Evolutionary conservation across 2,888 invertebrate species (phyloP), one percentile per base, ranked within the genome.

Genomic region (Synergus umbraculus): DNA sequence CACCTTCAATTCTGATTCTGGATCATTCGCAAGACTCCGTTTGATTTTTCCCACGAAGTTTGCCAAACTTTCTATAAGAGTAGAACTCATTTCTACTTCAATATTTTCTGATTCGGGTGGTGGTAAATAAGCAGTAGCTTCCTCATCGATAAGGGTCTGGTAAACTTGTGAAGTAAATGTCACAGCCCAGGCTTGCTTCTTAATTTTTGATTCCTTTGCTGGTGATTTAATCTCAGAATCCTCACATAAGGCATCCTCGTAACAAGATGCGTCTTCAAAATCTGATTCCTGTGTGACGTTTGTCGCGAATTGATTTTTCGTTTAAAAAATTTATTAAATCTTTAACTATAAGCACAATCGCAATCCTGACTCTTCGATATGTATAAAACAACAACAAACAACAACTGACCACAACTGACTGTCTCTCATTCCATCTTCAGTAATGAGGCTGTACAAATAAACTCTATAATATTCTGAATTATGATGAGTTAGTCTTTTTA

Each of bases 71-170:
- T 73, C 73, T 73, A 73, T n/a, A 37, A 73, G n/a, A n/a, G 15
- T 37, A 49, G 41, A 73, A 41, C 54, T 73, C 0, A 37, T 73
- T 5, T 73, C 73, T 29, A 73, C 54, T n/a, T 73, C 54, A 29
- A 73, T 15, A 5, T 54, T 73, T 7, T 29, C n/a, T n/a, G 54
- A 7, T 58, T 73, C 37, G 1, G 54, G 10, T 73, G 81, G 76
- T 15, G 88, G 89, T 29, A 90, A 83, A 77, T 76, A 81, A 69
- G 90, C 76, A 46, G 87, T 89, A 12, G 88, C 85, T 78, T 89
- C 87, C 76, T 91, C 91, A 76, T 91, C 91, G 76, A 85, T 87
- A 82, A 91, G 85, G 37, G 91, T 91, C 83, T 91, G 90, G 76
- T 87, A 89, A 73, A 90, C 84, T 83, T 89, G 87, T 22, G 91